Evolutionary conservation across 2,113 vertebrate species (phyloP).

Genomic region (Grammomys dolichurus): DNA sequence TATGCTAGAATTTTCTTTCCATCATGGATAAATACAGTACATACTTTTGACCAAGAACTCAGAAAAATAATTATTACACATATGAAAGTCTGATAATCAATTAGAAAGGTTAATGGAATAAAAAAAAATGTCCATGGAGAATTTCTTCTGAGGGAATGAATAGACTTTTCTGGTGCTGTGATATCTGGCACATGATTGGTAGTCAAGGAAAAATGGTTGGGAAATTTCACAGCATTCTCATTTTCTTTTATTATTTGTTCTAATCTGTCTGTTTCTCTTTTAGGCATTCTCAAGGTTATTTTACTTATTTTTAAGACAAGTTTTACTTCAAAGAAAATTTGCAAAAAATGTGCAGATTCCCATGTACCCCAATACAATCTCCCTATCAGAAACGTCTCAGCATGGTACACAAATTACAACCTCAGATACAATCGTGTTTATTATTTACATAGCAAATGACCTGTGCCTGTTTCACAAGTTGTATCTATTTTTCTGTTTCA

Average conservation of each 20-base stretch:
- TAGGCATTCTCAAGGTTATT: background rate
- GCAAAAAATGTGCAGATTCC: background rate
- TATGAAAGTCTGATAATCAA: slow-evolving; percentile 31
- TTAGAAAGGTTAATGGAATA: background rate
- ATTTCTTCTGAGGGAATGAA: background rate
- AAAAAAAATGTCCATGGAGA: background rate
- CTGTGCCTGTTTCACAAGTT: background rate
- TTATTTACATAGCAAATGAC: background rate
- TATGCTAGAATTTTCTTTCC: background rate
- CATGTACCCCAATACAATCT: background rate
- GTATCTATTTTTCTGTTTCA: background rate
- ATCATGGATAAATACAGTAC: background rate
- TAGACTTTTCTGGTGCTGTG: background rate
- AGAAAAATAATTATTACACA: slow-evolving; percentile 14
- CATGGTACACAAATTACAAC: background rate
- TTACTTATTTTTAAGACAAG: background rate
- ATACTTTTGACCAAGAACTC: background rate
- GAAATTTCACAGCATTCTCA: background rate
- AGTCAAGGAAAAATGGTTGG: background rate
- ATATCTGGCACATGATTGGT: background rate
- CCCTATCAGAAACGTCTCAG: background rate
- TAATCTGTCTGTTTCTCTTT: background rate
- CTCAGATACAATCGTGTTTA: background rate
- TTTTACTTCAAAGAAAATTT: slow-evolving; percentile 9
- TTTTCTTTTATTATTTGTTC: background rate